Percentiles rank a stretch among this genome's conserved stretches.
These are phyloP conservation scores for Gila robusta DNA, from an alignment of 2,797 vertebrate genomes.

Conservation along the genomic window DNA sequence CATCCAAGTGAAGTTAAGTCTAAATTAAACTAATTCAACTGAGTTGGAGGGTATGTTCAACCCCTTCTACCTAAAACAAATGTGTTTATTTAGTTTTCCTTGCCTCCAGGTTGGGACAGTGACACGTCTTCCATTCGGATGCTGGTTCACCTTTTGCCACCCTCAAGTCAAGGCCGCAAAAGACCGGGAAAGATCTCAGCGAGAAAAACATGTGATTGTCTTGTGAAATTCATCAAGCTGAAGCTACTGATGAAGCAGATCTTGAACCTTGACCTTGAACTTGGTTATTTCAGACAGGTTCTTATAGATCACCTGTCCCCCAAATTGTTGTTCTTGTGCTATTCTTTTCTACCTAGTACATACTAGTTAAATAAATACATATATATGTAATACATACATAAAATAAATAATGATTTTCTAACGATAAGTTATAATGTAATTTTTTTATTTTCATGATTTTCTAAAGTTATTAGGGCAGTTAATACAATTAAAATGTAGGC, in stretches of 20 bases:
- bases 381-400: no score
- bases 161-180: slow-evolving; percentile 53
- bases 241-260: background rate
- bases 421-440: no score
- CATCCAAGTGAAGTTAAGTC: slow-evolving; percentile 4
- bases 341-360: no score
- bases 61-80: background rate
- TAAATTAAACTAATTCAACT: background rate
- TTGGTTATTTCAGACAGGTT: background rate
- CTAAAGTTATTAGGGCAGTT: no score
- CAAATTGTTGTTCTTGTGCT: no score
- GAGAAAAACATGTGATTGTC: slow-evolving; percentile 47
- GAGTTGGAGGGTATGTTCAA: slow-evolving; percentile 1
- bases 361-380: no score
- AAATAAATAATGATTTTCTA: no score
- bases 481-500: no score
- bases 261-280: background rate
- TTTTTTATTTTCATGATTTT: no score
- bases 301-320: no score
- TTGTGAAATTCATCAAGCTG: slow-evolving; percentile 28
- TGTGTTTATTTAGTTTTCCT: background rate
- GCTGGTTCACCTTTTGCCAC: slow-evolving; percentile 61
- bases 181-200: slow-evolving; percentile 50
- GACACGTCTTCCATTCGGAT: slow-evolving; percentile 31
- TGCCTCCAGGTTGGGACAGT: slow-evolving; percentile 45